These are phyloP conservation scores for Clitarchus hookeri DNA, from an alignment of 2,888 invertebrate genomes.

Conservation along the genomic window DNA sequence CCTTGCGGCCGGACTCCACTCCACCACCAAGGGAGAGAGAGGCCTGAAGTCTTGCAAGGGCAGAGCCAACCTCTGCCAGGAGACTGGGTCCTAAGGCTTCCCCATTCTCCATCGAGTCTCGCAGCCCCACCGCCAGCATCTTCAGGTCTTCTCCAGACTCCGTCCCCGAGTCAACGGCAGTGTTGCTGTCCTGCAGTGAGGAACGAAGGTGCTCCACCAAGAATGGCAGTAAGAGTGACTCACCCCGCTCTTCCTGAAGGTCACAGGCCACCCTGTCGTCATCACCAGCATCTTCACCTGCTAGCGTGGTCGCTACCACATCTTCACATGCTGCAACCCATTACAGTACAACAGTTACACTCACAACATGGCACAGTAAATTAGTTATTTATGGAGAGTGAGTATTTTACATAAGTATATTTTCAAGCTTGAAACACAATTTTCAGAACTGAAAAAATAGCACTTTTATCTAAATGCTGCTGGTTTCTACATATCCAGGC, in stretches of 20 bases:
- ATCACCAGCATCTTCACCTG: constrained; percentile 47
- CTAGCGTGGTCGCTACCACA: constrained; percentile 57
- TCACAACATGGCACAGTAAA: too few relatives aligned
- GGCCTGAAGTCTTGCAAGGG: constrained; percentile 71
- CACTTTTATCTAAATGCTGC: too few relatives aligned
- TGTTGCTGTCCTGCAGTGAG: constrained; percentile 50
- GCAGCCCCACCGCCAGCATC: constrained; percentile 58
- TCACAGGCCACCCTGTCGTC: constrained; percentile 20
- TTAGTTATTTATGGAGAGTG: too few relatives aligned
- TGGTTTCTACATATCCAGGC: too few relatives aligned
- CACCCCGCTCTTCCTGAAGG: constrained; percentile 62
- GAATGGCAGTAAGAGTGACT: constrained; percentile 68
- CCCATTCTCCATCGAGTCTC: constrained; percentile 54
- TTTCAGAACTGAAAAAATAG: too few relatives aligned
- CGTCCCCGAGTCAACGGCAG: constrained; percentile 66
- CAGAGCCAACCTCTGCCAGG: constrained; percentile 76
- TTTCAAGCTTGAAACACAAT: too few relatives aligned
- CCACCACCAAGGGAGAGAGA: constrained; percentile 44
- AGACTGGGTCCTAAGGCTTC: constrained; percentile 59
- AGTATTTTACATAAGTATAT: too few relatives aligned
- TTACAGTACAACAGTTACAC: background rate
- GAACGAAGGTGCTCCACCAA: constrained; percentile 56
- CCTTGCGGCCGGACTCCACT: constrained; percentile 58
- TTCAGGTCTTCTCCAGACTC: constrained; percentile 73
- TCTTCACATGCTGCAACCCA: constrained; percentile 57